phyloP scores from a whole-genome alignment of 2,888 invertebrate genomes.

The Sympetrum striolatum region DNA sequence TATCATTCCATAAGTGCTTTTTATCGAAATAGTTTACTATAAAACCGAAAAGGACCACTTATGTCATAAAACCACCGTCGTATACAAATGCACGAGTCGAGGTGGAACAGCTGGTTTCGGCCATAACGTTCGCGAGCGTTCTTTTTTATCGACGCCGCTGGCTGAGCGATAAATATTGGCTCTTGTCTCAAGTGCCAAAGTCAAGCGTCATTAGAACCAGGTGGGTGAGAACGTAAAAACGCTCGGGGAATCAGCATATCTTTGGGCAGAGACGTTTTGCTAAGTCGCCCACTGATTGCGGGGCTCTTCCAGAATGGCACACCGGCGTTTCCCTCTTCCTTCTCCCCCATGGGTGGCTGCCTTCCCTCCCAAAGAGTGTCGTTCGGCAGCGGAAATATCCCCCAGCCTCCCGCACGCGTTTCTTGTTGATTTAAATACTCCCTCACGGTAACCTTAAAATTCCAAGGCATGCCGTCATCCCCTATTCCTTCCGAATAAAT shows the following conservation, averaged over 20 bases:
- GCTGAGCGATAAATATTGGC: background rate
- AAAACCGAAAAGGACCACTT: background rate
- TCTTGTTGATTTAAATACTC: no score
- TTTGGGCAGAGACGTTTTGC: background rate
- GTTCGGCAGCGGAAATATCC: background rate
- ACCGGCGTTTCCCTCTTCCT: background rate
- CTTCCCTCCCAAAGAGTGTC: background rate
- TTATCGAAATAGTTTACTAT: background rate
- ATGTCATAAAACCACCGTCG: background rate
- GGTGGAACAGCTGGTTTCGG: background rate
- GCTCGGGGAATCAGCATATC: background rate
- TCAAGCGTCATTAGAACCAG: background rate
- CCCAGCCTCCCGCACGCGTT: background rate
- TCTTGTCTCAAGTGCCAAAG: background rate
- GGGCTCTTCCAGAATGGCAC: background rate
- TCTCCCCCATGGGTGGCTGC: no score
- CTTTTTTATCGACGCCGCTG: background rate
- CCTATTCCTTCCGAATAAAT: no score
- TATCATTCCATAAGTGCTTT: background rate
- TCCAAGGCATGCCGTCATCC: no score
- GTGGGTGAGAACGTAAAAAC: background rate
- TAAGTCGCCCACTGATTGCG: background rate
- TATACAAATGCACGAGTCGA: background rate
- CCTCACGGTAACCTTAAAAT: no score
- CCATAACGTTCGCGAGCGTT: background rate